Percentiles rank a stretch among this genome's conserved stretches.
Conservation (phyloP, 2,888 invertebrate genomes). For the Tiliacea citrago region DNA sequence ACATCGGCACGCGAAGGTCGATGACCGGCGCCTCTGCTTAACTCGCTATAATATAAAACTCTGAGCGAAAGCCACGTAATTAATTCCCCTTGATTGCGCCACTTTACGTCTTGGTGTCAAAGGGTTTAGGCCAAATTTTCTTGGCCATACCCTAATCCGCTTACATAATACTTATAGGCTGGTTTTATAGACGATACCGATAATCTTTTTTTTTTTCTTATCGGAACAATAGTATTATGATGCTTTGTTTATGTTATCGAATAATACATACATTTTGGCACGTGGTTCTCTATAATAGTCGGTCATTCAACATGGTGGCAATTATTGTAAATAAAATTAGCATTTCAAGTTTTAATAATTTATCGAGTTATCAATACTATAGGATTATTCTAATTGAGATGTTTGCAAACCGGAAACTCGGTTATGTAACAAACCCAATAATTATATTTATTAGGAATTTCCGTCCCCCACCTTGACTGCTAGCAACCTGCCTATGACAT, state of each 20-base stretch:
- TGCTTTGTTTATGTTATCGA: constrained; percentile 30
- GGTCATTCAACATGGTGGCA: constrained; percentile 48
- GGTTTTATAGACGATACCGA: constrained; percentile 15
- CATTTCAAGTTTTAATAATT: constrained; percentile 63
- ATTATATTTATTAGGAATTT: constrained; percentile 74
- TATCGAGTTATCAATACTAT: constrained; percentile 61
- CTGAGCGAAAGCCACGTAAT: constrained; percentile 78
- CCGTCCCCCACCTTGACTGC: constrained; percentile 70
- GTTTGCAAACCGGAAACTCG: constrained; percentile 67
- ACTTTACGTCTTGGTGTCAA: constrained; percentile 59
- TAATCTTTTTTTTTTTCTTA: constrained; percentile 24
- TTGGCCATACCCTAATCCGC: constrained; percentile 6
- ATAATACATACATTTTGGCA: constrained; percentile 51
- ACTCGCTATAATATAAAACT: constrained; percentile 80
- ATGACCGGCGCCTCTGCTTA: constrained; percentile 81
- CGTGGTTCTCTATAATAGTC: constrained; percentile 53
- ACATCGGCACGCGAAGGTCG: constrained; percentile 81
- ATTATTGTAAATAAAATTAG: constrained; percentile 61
- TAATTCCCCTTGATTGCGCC: constrained; percentile 64
- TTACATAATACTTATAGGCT: constrained; percentile 22
- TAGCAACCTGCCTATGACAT: constrained; percentile 62
- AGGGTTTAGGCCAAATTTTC: constrained; percentile 53
- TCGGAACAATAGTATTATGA: constrained; percentile 14
- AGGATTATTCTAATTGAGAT: constrained; percentile 64
- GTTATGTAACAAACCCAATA: constrained; percentile 71